Evolutionary conservation across 2,888 invertebrate genomes (phyloP), one percentile per base, ranked within the genome.

Genomic region (Drosophila siamana): DNA sequence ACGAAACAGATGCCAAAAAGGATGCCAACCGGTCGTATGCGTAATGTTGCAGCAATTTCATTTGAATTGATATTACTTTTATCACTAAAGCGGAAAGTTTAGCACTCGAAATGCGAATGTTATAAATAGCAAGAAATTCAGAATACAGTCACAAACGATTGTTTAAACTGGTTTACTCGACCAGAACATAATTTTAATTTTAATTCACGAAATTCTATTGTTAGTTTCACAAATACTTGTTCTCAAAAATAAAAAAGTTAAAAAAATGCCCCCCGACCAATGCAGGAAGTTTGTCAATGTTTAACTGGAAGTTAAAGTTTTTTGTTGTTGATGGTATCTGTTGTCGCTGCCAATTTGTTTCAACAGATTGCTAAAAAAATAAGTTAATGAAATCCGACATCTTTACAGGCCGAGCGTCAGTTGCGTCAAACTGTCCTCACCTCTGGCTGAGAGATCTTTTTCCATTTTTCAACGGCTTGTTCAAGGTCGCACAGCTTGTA

Each of bases 131-230:
- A 13, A 24, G 9, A 51, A 38, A 15, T 26, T 16, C 11, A 26
- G n/a, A n/a, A 26, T 28, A 26, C 15, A 41, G 40, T n/a, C 8
- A 16, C 15, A 38, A 15, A 11, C 22, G 38, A 38, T 44, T 13
- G 2, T 7, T 13, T 0, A 55, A 56, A 75, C 71, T 46, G 46
- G 71, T 63, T 75, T 6, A 33, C 4, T 24, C 13, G 24, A 26
- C 38, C 59, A 50, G 33, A 41, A 15, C 36, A 13, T 43, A 48
- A 52, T 48, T 56, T 30, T 22, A 41, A 68, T 74, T 61, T 63
- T 63, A 67, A 54, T 43, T 36, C 8, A 65, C 52, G 30, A 64
- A 56, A 73, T 80, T 83, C 65, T 68, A 68, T 82, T 83, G 86
- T 80, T 43, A 6, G 16, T 22, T 30, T 28, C 11, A 28, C 50